Percentiles rank a stretch among this genome's conserved stretches.
Conservation (phyloP, 1,140 invertebrate species). For the Trachymyrmex cornetzi region DNA sequence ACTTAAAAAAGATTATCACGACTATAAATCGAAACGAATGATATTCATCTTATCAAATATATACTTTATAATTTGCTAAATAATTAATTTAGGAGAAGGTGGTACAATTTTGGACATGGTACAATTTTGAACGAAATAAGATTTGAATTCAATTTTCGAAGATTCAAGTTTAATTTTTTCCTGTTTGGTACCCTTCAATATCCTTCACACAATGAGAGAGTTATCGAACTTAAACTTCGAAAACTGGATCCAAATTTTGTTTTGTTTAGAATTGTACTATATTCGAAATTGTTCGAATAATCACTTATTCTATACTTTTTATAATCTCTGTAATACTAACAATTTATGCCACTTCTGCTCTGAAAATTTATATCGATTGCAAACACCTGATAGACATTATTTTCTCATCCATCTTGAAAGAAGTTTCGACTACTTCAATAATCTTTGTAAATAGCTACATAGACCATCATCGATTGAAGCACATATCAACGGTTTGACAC, state of each 20-base stretch:
- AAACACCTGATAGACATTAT: neutral
- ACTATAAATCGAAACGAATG: neutral
- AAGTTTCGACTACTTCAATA: neutral
- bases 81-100: too few relatives aligned
- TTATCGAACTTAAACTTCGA: too few relatives aligned
- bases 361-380: neutral
- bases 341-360: neutral
- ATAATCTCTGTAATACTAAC: neutral
- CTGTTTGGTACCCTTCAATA: too few relatives aligned
- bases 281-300: too few relatives aligned
- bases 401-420: neutral
- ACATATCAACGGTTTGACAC: constrained; percentile 17
- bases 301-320: neutral
- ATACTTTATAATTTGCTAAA: neutral
- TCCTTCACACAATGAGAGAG: too few relatives aligned
- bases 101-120: too few relatives aligned
- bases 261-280: too few relatives aligned
- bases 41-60: neutral
- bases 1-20: neutral
- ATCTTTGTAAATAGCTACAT: neutral
- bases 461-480: neutral
- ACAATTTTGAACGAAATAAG: too few relatives aligned
- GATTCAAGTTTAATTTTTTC: too few relatives aligned
- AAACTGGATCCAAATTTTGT: too few relatives aligned
- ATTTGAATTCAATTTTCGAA: too few relatives aligned